Evolutionary conservation across 2,888 invertebrate genomes (phyloP), one percentile per base, ranked within the genome.

Genomic region (Calameuta pallipes): DNA sequence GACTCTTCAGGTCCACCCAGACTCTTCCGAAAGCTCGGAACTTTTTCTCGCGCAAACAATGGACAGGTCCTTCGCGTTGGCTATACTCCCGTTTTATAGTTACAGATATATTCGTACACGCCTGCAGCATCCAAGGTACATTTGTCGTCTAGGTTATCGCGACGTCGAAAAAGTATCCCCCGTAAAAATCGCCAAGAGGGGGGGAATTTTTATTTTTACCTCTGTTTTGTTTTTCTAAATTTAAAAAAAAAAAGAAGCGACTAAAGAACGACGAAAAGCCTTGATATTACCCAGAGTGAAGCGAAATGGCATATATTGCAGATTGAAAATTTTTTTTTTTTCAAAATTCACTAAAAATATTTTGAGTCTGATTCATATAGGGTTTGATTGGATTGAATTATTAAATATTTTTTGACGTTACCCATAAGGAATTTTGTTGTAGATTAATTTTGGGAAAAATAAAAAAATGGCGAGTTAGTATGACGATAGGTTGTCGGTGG

Each of bases 21-120:
- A 81, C 83, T 82, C 81, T 80, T 80, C 78, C 80, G 75, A 83
- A 83, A 83, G 79, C 81, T 80, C 81, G 76, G 80, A 78, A 82
- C 82, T 80, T 82, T 82, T 82, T 80, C 74, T 74, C 74, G 74
- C 74, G 74, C 74, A 35, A 74, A 74, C 74, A 74, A 74, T 74
- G 74, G 36, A 74, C 74, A 74, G 41, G 41, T 56, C 41, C 41
- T 56, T 56, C 6, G 41, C 41, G 23, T 56, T 56, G 9, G 23
- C 41, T 56, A 56, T 41, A 41, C 41, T 41, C 15, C 41, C 36
- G 36, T 36, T 11, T 41, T 41, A 23, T 23, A 56, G 41, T 56
- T 56, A 56, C 2, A 56, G 41, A 23, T 56, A 56, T 56, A 56
- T 23, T 56, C 41, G 41, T 56, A 9, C 23, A 9, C 23, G 23